Evolutionary conservation across 1,140 invertebrate genomes (phyloP), one percentile per base, ranked within the genome.

Genomic region (Drosophila gunungcola): DNA sequence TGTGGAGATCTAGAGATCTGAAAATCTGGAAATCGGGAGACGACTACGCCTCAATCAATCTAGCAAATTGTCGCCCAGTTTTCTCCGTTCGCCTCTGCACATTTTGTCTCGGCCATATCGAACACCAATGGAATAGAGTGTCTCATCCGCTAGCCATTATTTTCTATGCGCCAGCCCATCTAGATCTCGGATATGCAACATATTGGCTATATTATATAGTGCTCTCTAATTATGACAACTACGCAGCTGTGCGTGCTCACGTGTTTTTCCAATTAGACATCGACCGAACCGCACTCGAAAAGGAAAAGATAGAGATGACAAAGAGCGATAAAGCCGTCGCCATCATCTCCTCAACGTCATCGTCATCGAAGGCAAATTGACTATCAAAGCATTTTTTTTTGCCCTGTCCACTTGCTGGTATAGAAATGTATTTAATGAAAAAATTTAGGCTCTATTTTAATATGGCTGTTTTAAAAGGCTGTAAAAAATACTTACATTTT

Each of bases 221-320:
- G 25, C 7, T 76, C 73, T 89, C 85, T 89, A 89, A 89, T 89
- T 89, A 89, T 89, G 84, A 89, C 85, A 89, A 89, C 85, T 89
- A 89, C 80, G 77, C 80, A 80, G 80, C 69, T 89, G 79, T 88
- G 83, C 83, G 85, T 89, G 84, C 84, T 89, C 84, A 89, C 85
- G 77, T 89, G 85, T 70, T 89, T 89, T 89, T 89, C 85, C 89
- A 89, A 89, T 89, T 89, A 89, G 84, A 64, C 84, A 63, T 51
- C 68, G 34, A 7, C 21, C 45, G 45, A 13, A 5, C 12, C 25
- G 16, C 45, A 29, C 46, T 29, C 25, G 11, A 9, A 32, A 32
- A 32, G 39, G 0, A 12, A 11, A 13, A 10, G 25, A 53, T 43
- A 67, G 45, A 81, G 89, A 91, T 89, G 83, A 89, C 89, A 91